Conservation (phyloP, 2,888 invertebrate genomes). For the Andrena minutula region DNA sequence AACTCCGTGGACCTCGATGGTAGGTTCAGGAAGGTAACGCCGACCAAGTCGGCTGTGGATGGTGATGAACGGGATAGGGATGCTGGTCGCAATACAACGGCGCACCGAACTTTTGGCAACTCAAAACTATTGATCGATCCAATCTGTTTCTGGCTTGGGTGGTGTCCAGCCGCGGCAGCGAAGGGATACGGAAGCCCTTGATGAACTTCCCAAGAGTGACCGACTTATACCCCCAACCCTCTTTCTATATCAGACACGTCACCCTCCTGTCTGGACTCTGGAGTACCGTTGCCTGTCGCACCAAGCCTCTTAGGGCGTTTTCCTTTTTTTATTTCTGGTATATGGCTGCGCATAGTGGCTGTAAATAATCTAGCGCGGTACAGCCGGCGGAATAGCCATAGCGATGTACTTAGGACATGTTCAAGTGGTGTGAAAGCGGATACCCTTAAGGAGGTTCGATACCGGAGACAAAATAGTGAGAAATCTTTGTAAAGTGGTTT, state of each 20-base stretch:
- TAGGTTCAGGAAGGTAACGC: slow-evolving; percentile 5
- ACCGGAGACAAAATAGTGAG: no score
- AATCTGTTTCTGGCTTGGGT: slow-evolving; percentile 62
- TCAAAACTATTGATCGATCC: slow-evolving; percentile 73
- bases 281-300: background rate
- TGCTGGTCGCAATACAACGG: slow-evolving; percentile 56
- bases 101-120: slow-evolving; percentile 77
- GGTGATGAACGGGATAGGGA: slow-evolving; percentile 16
- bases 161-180: slow-evolving; percentile 62
- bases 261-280: background rate
- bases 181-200: slow-evolving; percentile 50
- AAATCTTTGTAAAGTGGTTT: no score
- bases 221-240: slow-evolving; percentile 33
- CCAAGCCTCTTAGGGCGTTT: background rate
- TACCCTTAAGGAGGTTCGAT: no score
- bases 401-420: background rate
- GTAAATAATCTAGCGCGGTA: background rate
- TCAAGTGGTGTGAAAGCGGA: no score
- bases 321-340: background rate
- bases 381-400: background rate
- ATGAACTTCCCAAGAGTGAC: slow-evolving; percentile 62
- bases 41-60: slow-evolving; percentile 22
- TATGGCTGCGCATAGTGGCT: background rate
- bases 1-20: background rate
- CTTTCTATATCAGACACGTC: slow-evolving; percentile 46